A percentile compares a stretch with the other conserved stretches of the same genome.
Conservation (phyloP, 2,113 vertebrate genomes). For the Garra rufa region DNA sequence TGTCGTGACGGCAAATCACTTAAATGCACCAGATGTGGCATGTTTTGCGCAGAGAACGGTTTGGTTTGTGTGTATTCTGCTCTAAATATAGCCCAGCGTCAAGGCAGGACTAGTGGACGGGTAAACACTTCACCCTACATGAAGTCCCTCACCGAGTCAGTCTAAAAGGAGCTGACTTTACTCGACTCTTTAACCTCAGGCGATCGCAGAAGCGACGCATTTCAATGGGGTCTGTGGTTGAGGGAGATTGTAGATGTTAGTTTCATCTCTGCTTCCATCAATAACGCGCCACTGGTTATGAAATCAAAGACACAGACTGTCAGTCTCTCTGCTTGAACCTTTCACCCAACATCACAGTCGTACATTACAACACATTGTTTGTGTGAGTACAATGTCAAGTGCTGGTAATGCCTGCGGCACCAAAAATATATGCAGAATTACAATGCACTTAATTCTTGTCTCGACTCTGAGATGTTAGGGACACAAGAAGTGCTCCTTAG, state of each 20-base stretch:
- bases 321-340: slow-evolving; percentile 61
- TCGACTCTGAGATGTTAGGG: slow-evolving; percentile 15
- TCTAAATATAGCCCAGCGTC: slow-evolving; percentile 47
- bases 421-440: slow-evolving; percentile 14
- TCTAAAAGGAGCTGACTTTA: slow-evolving; percentile 55
- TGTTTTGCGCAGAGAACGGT: slow-evolving; percentile 8
- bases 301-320: slow-evolving; percentile 43
- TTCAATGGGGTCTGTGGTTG: slow-evolving; percentile 56
- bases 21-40: slow-evolving; percentile 45
- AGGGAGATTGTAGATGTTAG: slow-evolving; percentile 40
- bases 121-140: slow-evolving; percentile 49
- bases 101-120: slow-evolving; percentile 4
- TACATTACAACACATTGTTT: slow-evolving; percentile 64
- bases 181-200: slow-evolving; percentile 50
- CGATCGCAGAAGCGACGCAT: slow-evolving; percentile 43
- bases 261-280: slow-evolving; percentile 14
- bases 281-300: neutral
- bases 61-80: slow-evolving; percentile 32
- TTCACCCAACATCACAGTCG: slow-evolving; percentile 65
- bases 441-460: slow-evolving; percentile 26
- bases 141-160: slow-evolving; percentile 46
- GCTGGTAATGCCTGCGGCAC: slow-evolving; percentile 45
- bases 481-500: slow-evolving; percentile 22
- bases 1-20: slow-evolving; percentile 32
- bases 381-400: slow-evolving; percentile 57